phyloP scores from a whole-genome alignment of 2,888 invertebrate species.

The Diadegma fenestrale region DNA sequence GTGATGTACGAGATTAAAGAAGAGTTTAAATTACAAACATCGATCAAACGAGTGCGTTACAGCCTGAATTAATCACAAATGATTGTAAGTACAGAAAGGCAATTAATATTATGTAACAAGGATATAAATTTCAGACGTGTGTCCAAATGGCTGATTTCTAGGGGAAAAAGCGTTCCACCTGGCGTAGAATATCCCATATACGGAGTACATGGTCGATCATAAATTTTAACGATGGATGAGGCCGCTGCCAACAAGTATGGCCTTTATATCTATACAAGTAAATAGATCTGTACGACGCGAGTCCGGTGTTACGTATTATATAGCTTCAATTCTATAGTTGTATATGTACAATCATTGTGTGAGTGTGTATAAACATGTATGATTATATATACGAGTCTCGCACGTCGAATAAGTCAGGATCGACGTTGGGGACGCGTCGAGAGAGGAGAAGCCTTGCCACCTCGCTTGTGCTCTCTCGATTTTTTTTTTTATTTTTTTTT shows the following conservation, averaged over 20 bases:
- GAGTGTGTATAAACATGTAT: constrained; percentile 12
- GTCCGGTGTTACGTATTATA: constrained; percentile 55
- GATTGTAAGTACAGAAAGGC: constrained; percentile 12
- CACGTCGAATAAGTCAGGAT: constrained; percentile 60
- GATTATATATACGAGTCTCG: constrained; percentile 13
- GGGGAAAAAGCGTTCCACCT: neutral
- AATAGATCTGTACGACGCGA: constrained; percentile 47
- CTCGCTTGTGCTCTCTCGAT: constrained; percentile 9
- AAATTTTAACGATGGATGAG: constrained; percentile 63
- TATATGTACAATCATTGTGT: neutral
- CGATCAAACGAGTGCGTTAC: neutral
- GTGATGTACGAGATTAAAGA: neutral
- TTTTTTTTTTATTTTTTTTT: constrained; percentile 50
- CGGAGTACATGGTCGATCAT: constrained; percentile 51
- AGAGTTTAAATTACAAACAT: neutral
- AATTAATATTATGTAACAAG: constrained; percentile 7
- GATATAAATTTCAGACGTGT: constrained; percentile 3
- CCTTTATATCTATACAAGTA: constrained; percentile 47
- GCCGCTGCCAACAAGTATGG: constrained; percentile 47
- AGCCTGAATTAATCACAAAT: neutral
- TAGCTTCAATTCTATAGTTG: constrained; percentile 25
- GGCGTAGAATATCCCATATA: constrained; percentile 25
- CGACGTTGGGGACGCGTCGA: constrained; percentile 43
- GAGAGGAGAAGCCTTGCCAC: constrained; percentile 24
- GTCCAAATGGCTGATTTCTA: neutral